These are phyloP conservation scores for Acheta domesticus DNA, from an alignment of 2,888 invertebrate genomes.

Conservation along the genomic window DNA sequence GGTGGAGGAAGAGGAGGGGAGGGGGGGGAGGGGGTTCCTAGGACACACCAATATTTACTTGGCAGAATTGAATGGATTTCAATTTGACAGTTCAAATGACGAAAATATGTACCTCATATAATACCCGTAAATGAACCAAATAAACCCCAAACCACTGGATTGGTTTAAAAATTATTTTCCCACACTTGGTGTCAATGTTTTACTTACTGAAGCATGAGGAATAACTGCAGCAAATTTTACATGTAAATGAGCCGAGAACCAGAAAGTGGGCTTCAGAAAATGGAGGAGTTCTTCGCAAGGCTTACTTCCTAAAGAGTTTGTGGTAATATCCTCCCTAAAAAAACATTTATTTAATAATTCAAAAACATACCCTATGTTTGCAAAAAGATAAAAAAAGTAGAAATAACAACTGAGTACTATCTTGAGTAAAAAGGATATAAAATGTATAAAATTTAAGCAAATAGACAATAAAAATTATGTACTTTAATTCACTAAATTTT, in stretches of 20 bases:
- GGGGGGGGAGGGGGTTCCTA: too few species aligned
- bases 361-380: too few species aligned
- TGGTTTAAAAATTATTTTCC: too few species aligned
- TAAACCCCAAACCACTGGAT: too few species aligned
- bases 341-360: not conserved
- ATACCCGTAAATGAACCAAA: not conserved
- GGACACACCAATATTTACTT: not conserved
- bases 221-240: conserved; percentile 90
- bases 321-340: conserved; percentile 74
- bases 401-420: too few species aligned
- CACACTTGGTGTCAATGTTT: not conserved
- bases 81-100: too few species aligned
- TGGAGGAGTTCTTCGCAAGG: conserved; percentile 80
- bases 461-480: too few species aligned
- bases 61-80: too few species aligned
- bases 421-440: too few species aligned
- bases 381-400: conserved; percentile 33
- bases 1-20: too few species aligned
- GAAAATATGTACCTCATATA: not conserved
- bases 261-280: conserved; percentile 77
- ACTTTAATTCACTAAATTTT: too few species aligned
- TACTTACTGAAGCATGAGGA: conserved; percentile 54
- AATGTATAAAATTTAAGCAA: too few species aligned
- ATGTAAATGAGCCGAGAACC: conserved; percentile 98
- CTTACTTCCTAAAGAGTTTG: conserved; percentile 79